Evolutionary conservation across 2,797 vertebrate species (phyloP).

Genomic region (Psittacula derbiana): DNA sequence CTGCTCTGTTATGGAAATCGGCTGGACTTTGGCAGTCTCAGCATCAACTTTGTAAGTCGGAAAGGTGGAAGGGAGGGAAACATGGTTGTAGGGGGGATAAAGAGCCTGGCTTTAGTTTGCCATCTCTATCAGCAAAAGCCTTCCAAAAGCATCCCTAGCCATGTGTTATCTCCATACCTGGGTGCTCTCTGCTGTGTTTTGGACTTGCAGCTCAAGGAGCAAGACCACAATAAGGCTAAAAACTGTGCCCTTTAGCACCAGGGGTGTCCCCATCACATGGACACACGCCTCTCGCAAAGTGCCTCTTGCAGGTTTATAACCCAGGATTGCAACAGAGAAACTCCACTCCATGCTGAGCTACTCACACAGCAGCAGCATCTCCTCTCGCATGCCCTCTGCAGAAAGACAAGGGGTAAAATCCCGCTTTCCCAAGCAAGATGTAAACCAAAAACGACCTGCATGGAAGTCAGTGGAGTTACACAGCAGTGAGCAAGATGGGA

Average conservation of each 20-base stretch:
- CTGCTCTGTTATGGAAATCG: conserved; percentile 70
- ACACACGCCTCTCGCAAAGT: accelerated
- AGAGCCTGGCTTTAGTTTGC: accelerated
- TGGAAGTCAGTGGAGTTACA: background rate
- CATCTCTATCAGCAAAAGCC: background rate
- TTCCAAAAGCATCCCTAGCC: background rate
- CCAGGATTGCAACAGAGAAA: background rate
- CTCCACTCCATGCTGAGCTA: background rate
- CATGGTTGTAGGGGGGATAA: accelerated
- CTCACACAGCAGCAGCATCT: accelerated
- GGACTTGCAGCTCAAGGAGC: background rate
- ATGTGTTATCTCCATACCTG: accelerated
- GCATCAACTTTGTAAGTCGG: background rate
- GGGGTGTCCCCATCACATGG: accelerated
- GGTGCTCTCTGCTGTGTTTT: background rate
- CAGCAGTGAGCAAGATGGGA: background rate
- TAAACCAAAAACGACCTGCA: background rate
- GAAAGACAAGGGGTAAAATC: background rate
- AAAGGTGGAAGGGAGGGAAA: background rate
- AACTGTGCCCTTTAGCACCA: accelerated
- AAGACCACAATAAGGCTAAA: background rate
- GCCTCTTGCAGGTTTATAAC: background rate
- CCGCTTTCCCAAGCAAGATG: background rate
- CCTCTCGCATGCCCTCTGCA: background rate
- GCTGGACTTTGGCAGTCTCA: background rate